A percentile compares a stretch with the other conserved stretches of the same genome.
phyloP scores from a whole-genome alignment of 2,797 vertebrate species.

The Sebastiscus tertius region DNA sequence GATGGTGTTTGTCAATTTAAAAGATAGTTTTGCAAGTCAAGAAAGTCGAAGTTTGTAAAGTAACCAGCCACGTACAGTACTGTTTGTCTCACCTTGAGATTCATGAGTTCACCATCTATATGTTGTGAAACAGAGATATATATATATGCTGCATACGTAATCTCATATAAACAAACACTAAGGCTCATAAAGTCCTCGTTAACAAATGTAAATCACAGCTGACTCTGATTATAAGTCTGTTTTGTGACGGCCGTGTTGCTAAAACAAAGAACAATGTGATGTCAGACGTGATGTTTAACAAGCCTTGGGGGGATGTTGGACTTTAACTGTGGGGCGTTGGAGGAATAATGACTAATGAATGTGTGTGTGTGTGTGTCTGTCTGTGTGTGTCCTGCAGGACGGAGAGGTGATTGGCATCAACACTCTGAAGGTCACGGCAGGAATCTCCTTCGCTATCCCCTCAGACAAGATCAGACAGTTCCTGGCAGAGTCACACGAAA shows the following conservation, averaged over 20 bases:
- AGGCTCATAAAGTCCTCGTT: slow-evolving; percentile 13
- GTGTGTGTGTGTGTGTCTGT: slow-evolving; percentile 18
- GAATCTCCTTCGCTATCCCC: slow-evolving; percentile 98
- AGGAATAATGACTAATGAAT: background rate
- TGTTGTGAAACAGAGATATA: background rate
- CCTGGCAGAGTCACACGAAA: slow-evolving; percentile 93
- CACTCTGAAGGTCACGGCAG: slow-evolving; percentile 96
- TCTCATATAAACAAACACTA: slow-evolving; percentile 12
- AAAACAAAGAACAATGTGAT: background rate
- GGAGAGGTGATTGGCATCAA: slow-evolving; percentile 98
- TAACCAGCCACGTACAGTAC: background rate
- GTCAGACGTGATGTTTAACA: slow-evolving; percentile 1
- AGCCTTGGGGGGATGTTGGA: background rate
- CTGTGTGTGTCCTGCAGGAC: slow-evolving; percentile 82
- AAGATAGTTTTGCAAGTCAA: no score
- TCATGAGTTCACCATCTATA: background rate
- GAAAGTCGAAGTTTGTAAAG: no score
- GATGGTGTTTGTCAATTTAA: no score
- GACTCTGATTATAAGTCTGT: slow-evolving; percentile 22
- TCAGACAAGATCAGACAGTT: slow-evolving; percentile 98
- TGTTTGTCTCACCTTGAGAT: background rate
- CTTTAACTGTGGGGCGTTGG: background rate
- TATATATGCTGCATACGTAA: background rate
- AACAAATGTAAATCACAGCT: slow-evolving; percentile 36
- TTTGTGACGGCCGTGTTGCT: background rate